Conservation (phyloP, 2,113 vertebrate genomes). For the Channa argus region DNA sequence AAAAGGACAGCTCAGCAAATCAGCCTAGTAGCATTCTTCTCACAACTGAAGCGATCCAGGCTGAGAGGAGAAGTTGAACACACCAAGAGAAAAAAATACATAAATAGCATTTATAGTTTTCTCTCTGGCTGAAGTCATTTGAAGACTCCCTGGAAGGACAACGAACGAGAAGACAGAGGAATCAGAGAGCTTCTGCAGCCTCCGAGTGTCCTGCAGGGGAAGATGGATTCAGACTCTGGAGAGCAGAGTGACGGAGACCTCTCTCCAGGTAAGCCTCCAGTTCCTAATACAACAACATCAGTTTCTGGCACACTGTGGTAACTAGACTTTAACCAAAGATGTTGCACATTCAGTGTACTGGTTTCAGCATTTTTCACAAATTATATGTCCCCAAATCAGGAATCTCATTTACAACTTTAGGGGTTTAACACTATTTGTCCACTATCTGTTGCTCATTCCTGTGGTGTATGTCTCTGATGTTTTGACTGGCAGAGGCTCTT, state of each 20-base stretch:
- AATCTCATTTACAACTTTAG: background rate
- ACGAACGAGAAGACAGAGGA: constrained; percentile 33
- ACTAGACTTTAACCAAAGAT: background rate
- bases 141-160: constrained; percentile 43
- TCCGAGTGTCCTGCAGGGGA: constrained; percentile 63
- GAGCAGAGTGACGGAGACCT: constrained; percentile 96
- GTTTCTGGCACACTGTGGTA: constrained; percentile 3
- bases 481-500: constrained; percentile 33
- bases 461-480: constrained; percentile 11
- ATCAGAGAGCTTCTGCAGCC: constrained; percentile 59
- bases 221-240: constrained; percentile 97
- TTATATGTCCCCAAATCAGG: background rate
- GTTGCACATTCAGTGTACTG: background rate
- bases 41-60: constrained; percentile 67
- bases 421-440: background rate
- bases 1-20: constrained; percentile 69
- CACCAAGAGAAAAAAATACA: constrained; percentile 26
- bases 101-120: background rate
- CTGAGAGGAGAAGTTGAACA: constrained; percentile 67
- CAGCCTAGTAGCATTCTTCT: constrained; percentile 70
- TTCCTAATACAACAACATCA: background rate
- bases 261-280: constrained; percentile 86
- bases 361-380: background rate
- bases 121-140: constrained; percentile 25
- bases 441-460: background rate